A percentile compares a stretch with the other conserved stretches of the same genome.
Conservation (phyloP, 2,797 vertebrate species). For the Prunella strophiata region DNA sequence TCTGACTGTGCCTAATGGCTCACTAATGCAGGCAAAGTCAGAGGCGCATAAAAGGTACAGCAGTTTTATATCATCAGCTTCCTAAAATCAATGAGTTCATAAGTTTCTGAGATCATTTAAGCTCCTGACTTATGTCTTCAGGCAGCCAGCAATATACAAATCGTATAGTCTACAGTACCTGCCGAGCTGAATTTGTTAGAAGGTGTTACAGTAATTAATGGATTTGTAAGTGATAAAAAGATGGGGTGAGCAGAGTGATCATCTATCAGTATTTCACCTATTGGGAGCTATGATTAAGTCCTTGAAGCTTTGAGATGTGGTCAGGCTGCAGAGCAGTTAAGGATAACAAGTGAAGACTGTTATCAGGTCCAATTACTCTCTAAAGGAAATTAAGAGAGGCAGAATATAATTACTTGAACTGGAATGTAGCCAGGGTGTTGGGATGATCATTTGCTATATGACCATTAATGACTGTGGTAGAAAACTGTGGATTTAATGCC, state of each 20-base stretch:
- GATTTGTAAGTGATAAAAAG: slow-evolving; percentile 40
- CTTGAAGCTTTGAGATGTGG: slow-evolving; percentile 50
- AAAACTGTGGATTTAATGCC: slow-evolving; percentile 54
- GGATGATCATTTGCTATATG: slow-evolving; percentile 55
- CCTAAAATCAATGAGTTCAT: slow-evolving; percentile 34
- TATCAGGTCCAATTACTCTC: slow-evolving; percentile 50
- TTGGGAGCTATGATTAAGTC: slow-evolving; percentile 34
- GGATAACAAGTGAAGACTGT: slow-evolving; percentile 47
- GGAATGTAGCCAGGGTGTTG: slow-evolving; percentile 54
- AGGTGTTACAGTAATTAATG: slow-evolving; percentile 28
- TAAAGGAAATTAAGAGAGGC: slow-evolving; percentile 60
- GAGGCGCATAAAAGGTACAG: neutral
- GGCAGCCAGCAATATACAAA: neutral
- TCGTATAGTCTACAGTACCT: neutral
- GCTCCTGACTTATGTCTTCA: slow-evolving; percentile 6
- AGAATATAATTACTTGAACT: slow-evolving; percentile 64
- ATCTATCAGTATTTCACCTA: slow-evolving; percentile 43
- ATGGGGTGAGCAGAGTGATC: neutral
- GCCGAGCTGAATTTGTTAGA: neutral
- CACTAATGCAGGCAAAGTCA: neutral
- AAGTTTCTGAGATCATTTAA: slow-evolving; percentile 30
- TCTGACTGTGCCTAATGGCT: neutral
- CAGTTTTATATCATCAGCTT: slow-evolving; percentile 9
- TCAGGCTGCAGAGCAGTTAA: slow-evolving; percentile 26
- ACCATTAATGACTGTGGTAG: slow-evolving; percentile 55